Conservation (phyloP, 2,888 invertebrate genomes). For the Archips crataeganus region DNA sequence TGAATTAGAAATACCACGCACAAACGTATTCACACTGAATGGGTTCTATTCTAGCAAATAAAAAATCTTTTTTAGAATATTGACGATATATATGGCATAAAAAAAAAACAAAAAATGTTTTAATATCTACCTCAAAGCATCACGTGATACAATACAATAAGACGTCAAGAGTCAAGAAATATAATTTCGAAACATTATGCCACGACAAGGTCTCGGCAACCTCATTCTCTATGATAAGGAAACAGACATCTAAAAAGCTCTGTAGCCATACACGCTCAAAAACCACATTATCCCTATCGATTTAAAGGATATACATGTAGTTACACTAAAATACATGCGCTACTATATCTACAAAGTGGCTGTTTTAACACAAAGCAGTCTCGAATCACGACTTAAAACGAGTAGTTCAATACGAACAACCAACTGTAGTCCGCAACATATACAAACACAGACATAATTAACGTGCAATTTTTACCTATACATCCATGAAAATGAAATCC, state of each 20-base stretch:
- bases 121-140: not conserved
- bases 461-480: slow-evolving; percentile 80
- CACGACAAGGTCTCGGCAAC: slow-evolving; percentile 67
- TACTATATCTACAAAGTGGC: slow-evolving; percentile 54
- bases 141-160: slow-evolving; percentile 53
- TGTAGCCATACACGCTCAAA: slow-evolving; percentile 49
- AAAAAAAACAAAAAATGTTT: slow-evolving; percentile 2
- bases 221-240: slow-evolving; percentile 61
- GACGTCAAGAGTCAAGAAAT: slow-evolving; percentile 57
- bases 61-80: slow-evolving; percentile 27
- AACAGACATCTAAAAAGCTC: slow-evolving; percentile 61
- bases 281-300: slow-evolving; percentile 65
- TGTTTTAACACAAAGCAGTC: slow-evolving; percentile 67
- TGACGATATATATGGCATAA: not conserved
- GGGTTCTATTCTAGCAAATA: not conserved
- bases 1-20: not conserved
- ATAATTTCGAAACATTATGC: slow-evolving; percentile 64
- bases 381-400: slow-evolving; percentile 49
- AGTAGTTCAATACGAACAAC: slow-evolving; percentile 52
- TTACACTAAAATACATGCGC: slow-evolving; percentile 63
- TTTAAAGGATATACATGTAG: slow-evolving; percentile 60
- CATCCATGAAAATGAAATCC: slow-evolving; percentile 84
- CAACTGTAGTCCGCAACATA: slow-evolving; percentile 58
- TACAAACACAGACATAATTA: slow-evolving; percentile 63
- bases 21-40: not conserved